Base-by-base conservation (phyloP, 2,888 invertebrate genomes). In the Drosophila suboccidentalis region DNA sequence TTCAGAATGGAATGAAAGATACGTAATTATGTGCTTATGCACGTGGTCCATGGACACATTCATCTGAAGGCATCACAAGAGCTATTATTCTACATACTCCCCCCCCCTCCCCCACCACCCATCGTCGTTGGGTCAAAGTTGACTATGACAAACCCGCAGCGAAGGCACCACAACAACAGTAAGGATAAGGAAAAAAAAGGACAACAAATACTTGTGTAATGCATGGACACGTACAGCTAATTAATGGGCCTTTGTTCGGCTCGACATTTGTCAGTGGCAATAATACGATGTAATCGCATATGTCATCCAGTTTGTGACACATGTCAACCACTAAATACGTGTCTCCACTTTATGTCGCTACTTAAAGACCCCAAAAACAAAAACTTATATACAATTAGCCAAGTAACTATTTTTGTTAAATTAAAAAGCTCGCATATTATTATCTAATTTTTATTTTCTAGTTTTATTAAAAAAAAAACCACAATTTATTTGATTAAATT, bases 51-150 rank as follows among this genome's bases (percentile, higher is more conserved):
- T 68, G 67, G 26, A 63, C 80, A 78, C 84, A 87, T 87, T 70
- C 82, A 84, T 87, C 82, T 78, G 82, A 41, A 63, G 87, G 68
- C 62, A 64, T 61, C 75, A 64, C 54, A 69, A 74, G 66, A 9
- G 94, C 93, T 79, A 94, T 94, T 10, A 94, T 73, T 63, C 63
- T 63, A 41, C 46, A 44, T 44, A 36, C 36, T 6, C 5, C 26
- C 26, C 1, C 26, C 5, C 26, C 26, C 26, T 5, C 26, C 26
- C 1, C 26, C 0, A 6, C 5, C 26, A 0, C 22, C 22, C 4
- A 22, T 22, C 22, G 22, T 26, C 5, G 26, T 5, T 26, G 26
- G 26, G 26, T 26, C 15, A 5, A 17, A 6, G 17, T 49, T 39
- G 57, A 60, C 60, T 68, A 29, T 64, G 79, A 76, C 75, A 78